These are phyloP conservation scores for Maniola hyperantus DNA, from an alignment of 2,888 invertebrate species.

Conservation along the genomic window DNA sequence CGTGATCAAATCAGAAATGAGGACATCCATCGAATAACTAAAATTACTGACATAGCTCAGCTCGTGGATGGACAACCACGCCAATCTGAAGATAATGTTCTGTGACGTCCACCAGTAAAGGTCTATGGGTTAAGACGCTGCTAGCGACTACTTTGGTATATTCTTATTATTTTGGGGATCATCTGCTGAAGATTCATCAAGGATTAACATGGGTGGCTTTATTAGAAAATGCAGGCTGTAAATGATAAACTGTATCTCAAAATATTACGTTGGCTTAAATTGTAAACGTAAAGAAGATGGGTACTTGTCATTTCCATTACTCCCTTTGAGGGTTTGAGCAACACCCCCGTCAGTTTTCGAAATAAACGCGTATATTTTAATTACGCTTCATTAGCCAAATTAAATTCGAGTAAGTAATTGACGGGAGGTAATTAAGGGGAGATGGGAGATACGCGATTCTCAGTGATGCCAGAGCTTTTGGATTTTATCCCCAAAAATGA, in stretches of 20 bases:
- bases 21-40: too few species aligned
- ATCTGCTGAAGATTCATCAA: too few species aligned
- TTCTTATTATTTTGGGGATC: too few species aligned
- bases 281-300: conserved; percentile 17
- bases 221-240: not conserved
- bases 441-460: conserved; percentile 57
- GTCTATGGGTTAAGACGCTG: too few species aligned
- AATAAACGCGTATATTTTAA: conserved; percentile 80
- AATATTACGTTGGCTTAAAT: conserved; percentile 43
- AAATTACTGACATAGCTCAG: too few species aligned
- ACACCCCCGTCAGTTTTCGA: conserved; percentile 56
- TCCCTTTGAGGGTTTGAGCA: conserved; percentile 19
- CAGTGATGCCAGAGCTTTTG: conserved; percentile 55
- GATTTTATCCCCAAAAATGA: conserved; percentile 46
- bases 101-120: too few species aligned
- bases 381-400: conserved; percentile 82
- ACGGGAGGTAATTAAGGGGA: conserved; percentile 71
- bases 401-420: conserved; percentile 80
- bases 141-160: too few species aligned
- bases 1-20: too few species aligned
- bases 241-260: conserved; percentile 1
- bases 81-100: too few species aligned
- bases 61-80: too few species aligned
- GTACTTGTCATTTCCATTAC: conserved; percentile 33
- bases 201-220: not conserved